Evolutionary conservation across 2,888 invertebrate species (phyloP), one percentile per base, ranked within the genome.

Genomic region (Phlogophora meticulosa): DNA sequence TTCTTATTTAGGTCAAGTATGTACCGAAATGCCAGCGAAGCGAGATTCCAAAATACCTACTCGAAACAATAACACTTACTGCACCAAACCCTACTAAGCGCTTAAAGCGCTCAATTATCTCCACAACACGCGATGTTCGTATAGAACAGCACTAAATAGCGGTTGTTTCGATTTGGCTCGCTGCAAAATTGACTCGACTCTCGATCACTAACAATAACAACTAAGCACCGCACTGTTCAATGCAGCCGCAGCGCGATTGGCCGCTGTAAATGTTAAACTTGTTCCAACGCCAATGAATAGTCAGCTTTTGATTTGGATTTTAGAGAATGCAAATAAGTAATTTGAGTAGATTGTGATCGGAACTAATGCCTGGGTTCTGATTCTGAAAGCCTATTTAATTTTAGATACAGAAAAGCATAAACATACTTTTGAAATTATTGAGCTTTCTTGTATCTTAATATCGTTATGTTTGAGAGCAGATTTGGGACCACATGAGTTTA

Each of bases 191-290:
- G 83, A 83, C 83, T 85, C 68, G 75, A 81, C 81, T 69, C 78
- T 81, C 66, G 73, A 85, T 83, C 83, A 77, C 72, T 61, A 81
- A 80, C 85, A 83, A 83, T 83, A 84, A 84, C 76, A 78, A 82
- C 62, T 74, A 76, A 80, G 81, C 63, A 76, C 76, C 67, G 56
- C 76, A 67, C 76, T 72, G 76, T 74, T 83, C 78, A 76, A 76
- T 80, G 72, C 76, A 78, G 69, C 72, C 75, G 58, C 80, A 78
- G 59, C 69, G 59, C 55, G 66, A 73, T 64, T 68, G 52, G 66
- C 45, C 53, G 60, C 69, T 64, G 65, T 72, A 71, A 78, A 66
- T 76, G 73, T 66, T 76, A 70, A 76, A 69, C 61, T 77, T 67
- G 77, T 74, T 66, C 63, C 58, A 76, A 72, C 68, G 57, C 57